Evolutionary conservation across 2,888 invertebrate species (phyloP), one percentile per base, ranked within the genome.

Genomic region (Synergus gifuensis): DNA sequence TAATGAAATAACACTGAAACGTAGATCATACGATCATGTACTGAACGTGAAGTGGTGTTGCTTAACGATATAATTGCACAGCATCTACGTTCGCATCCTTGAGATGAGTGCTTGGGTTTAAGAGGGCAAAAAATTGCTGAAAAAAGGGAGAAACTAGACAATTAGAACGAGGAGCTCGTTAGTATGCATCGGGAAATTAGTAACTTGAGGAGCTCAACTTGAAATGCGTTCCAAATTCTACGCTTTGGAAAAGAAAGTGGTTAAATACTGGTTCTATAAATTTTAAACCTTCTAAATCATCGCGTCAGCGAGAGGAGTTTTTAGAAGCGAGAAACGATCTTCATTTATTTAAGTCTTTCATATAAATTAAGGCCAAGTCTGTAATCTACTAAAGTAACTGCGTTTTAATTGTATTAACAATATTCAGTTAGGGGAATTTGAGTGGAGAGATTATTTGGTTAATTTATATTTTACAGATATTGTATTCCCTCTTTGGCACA

Each of bases 31-130:
- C 36, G 60, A 22, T 22, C 28, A 12, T 62, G 60, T 22, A 62
- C 54, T 58, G 54, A 28, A 14, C 28, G 14, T 62, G 28, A 58
- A 58, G 60, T 54, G n/a, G 36, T 22, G 36, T 36, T 73, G 16
- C 73, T 36, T 73, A 73, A 73, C 73, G 54, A 73, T 73, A 73
- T 73, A 73, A 73, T 73, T 73, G 54, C n/a, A 73, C 36, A 28
- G 54, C 40, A 73, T 73, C 73, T 73, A n/a, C 54, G 73, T 54
- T 49, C n/a, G 54, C 36, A 73, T 40, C 54, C 54, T 54, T 16
- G 36, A 28, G 60, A 28, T 5, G 60, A 62, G 60, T 62, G 60
- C 60, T 62, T 62, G 22, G 28, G 4, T 62, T 22, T 12, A 62
- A 22, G 22, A n/a, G 22, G 22, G 12, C 22, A 28, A 28, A 62